Evolutionary conservation across 2,113 vertebrate species (phyloP), one percentile per base, ranked within the genome.

Genomic region (Xyrauchen texanus): DNA sequence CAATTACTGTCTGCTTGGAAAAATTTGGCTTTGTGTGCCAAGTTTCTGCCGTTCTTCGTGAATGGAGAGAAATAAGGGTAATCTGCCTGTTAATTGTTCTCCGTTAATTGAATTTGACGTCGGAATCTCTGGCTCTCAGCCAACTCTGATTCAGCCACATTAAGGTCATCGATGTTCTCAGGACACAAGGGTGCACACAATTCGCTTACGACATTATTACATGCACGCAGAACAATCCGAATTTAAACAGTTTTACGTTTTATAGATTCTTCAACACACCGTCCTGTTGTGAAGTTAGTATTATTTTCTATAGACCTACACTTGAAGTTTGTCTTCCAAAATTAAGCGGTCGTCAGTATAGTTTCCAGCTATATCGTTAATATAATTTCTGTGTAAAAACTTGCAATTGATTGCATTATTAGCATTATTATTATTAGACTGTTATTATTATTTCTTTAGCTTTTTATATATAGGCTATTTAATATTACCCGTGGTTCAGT

Each of bases 51-150:
- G 89, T 90, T 89, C 85, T 80, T 10, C 65, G 34, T 91, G 88
- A 92, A 91, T 90, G 52, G 87, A 82, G 87, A 86, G 82, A 86
- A 91, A 90, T 89, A 90, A 86, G 88, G 91, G 89, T 90, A 92
- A 93, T 91, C 88, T 90, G 91, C 88, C 88, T 86, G 90, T 92
- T 95, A 95, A 96, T 97, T 97, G 95, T 96, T 96, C 93, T 92
- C 75, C 90, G 91, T 94, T 97, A 96, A 98, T 97, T 95, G 93
- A 89, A 94, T 92, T 88, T 94, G 97, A 96, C 95, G 95, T 94
- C 81, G 94, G 96, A 95, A 96, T 97, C 94, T 88, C 84, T 82
- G 93, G 88, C 91, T 90, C 90, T 84, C 89, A 84, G 91, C 83
- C 77, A 79, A 88, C 69, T 77, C 64, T 60, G 85, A 84, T 76